phyloP scores from a whole-genome alignment of 2,888 invertebrate species.

The Allophyes oxyacanthae region DNA sequence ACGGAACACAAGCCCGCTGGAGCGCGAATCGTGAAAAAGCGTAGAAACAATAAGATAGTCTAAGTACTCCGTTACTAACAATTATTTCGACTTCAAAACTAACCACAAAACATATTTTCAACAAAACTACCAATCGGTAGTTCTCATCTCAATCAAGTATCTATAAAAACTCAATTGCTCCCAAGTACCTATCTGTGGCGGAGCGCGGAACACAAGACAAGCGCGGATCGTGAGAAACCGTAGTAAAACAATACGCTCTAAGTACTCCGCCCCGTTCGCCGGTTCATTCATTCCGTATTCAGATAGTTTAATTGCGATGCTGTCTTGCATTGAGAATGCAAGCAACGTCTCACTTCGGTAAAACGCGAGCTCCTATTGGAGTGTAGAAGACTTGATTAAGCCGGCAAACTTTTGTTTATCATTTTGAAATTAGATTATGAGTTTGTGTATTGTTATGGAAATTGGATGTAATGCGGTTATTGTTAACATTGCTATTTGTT shows the following conservation, averaged over 20 bases:
- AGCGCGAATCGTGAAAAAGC: too few relatives aligned
- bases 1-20: too few relatives aligned
- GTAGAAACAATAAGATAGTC: too few relatives aligned
- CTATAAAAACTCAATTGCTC: background rate
- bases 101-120: too few relatives aligned
- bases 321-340: slow-evolving; percentile 70
- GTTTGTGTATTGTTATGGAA: slow-evolving; percentile 31
- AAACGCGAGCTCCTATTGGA: slow-evolving; percentile 53
- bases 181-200: background rate
- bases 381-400: slow-evolving; percentile 50
- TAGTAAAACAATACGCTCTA: slow-evolving; percentile 51
- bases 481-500: background rate
- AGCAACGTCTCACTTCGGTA: slow-evolving; percentile 60
- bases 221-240: slow-evolving; percentile 4
- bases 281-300: slow-evolving; percentile 69
- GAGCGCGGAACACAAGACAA: too few relatives aligned
- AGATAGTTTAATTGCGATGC: slow-evolving; percentile 73
- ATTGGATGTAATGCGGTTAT: background rate
- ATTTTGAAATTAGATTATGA: slow-evolving; percentile 49
- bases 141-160: too few relatives aligned
- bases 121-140: too few relatives aligned
- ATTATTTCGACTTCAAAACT: too few relatives aligned
- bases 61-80: slow-evolving; percentile 36
- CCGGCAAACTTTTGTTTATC: slow-evolving; percentile 52
- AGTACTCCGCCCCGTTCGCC: slow-evolving; percentile 50